phyloP scores from a whole-genome alignment of 2,113 vertebrate species.

The Azemiops feae region DNA sequence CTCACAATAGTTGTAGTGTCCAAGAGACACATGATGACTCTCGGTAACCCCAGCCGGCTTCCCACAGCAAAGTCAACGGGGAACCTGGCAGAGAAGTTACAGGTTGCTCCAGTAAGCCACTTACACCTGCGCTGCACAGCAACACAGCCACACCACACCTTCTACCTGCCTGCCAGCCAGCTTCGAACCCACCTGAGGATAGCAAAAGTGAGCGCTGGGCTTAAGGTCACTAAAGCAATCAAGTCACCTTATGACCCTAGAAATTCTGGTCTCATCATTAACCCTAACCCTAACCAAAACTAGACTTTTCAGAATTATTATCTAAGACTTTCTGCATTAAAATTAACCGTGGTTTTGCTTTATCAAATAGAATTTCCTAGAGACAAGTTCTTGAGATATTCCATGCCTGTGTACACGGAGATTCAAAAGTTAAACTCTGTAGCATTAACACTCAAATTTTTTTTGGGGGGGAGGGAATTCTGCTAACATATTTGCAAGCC shows the following conservation, averaged over 20 bases:
- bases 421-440: constrained; percentile 18
- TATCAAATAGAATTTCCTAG: constrained; percentile 48
- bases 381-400: constrained; percentile 40
- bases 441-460: not conserved
- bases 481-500: constrained; percentile 24
- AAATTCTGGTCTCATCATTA: not conserved
- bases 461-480: not conserved
- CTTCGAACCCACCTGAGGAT: not conserved
- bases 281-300: too few species aligned
- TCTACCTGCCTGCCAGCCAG: not conserved
- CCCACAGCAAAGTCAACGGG: too few species aligned
- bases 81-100: too few species aligned
- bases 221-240: not conserved
- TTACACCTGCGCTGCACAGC: too few species aligned
- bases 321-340: constrained; percentile 42
- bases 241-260: not conserved
- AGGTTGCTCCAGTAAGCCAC: too few species aligned
- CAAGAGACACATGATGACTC: too few species aligned
- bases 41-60: too few species aligned
- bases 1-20: too few species aligned
- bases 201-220: not conserved
- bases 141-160: not conserved
- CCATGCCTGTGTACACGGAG: not conserved
- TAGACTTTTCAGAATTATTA: constrained; percentile 18
- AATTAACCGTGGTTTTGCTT: constrained; percentile 41